phyloP scores from a whole-genome alignment of 2,797 vertebrate genomes.

The Acipenser oxyrinchus region DNA sequence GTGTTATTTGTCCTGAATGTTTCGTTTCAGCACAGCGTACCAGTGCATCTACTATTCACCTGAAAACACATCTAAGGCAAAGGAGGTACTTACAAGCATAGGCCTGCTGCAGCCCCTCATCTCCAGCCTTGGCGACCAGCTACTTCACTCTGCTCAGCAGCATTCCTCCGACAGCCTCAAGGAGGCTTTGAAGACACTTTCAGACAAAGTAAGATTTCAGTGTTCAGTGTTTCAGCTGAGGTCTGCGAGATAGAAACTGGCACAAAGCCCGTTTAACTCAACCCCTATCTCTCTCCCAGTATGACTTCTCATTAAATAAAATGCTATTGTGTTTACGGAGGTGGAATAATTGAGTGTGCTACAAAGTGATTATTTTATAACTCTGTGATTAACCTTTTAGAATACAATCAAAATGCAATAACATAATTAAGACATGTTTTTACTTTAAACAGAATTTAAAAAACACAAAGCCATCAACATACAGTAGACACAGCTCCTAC shows the following conservation, averaged over 20 bases:
- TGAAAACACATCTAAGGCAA: conserved; percentile 91
- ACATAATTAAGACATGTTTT: no score
- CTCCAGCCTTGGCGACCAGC: conserved; percentile 78
- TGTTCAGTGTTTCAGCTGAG: neutral
- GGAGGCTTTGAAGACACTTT: conserved; percentile 86
- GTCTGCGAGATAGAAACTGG: neutral
- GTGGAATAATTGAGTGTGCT: no score
- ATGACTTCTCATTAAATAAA: no score
- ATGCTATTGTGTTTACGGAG: no score
- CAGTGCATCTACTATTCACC: conserved; percentile 98
- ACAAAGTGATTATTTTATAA: no score
- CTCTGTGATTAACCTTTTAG: no score
- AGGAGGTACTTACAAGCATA: conserved; percentile 88
- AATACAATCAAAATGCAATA: no score
- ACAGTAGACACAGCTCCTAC: no score
- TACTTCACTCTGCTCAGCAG: conserved; percentile 84
- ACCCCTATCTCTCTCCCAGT: no score
- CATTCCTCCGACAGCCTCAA: conserved; percentile 75
- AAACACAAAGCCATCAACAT: no score
- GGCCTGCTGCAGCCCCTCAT: conserved; percentile 85
- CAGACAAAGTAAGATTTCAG: conserved; percentile 79
- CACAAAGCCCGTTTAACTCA: neutral
- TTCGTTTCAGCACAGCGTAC: conserved; percentile 82
- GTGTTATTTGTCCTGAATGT: neutral
- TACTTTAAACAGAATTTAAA: no score